A percentile compares a stretch with the other conserved stretches of the same genome.
phyloP scores from a whole-genome alignment of 1,140 invertebrate genomes.

The Drosophila mojavensis region DNA sequence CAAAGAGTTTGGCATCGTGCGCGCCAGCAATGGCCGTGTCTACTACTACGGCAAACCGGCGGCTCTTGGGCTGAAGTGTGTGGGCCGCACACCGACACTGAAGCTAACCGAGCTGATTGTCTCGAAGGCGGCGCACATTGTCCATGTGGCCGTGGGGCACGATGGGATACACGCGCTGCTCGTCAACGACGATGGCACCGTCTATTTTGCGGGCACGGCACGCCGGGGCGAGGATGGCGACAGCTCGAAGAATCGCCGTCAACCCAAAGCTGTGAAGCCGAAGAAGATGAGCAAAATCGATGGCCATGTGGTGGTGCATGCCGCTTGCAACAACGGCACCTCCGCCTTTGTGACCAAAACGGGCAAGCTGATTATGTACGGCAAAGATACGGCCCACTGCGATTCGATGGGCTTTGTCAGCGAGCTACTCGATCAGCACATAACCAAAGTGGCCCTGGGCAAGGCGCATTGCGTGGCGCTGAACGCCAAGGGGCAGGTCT shows the following conservation, averaged over 20 bases:
- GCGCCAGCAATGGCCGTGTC: conserved; percentile 90
- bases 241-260: conserved; percentile 91
- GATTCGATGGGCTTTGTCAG: conserved; percentile 89
- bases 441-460: conserved; percentile 94
- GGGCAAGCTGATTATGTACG: conserved; percentile 96
- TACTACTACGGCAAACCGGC: conserved; percentile 92
- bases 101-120: conserved; percentile 91
- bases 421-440: conserved; percentile 91
- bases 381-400: conserved; percentile 96
- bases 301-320: conserved; percentile 91
- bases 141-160: conserved; percentile 94
- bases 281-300: conserved; percentile 97
- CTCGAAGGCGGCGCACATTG: conserved; percentile 90
- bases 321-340: conserved; percentile 97
- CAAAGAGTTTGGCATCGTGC: conserved; percentile 93
- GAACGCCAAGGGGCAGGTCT: conserved; percentile 95
- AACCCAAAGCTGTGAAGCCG: conserved; percentile 95
- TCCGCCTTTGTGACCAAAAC: conserved; percentile 95
- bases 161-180: conserved; percentile 96
- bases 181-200: conserved; percentile 94
- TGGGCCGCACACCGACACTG: conserved; percentile 85
- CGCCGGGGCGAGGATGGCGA: conserved; percentile 98
- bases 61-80: conserved; percentile 84
- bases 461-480: conserved; percentile 97
- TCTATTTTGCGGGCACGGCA: conserved; percentile 94